phyloP scores from a whole-genome alignment of 1,140 invertebrate species.

The Bursaphelenchus mucronatus region DNA sequence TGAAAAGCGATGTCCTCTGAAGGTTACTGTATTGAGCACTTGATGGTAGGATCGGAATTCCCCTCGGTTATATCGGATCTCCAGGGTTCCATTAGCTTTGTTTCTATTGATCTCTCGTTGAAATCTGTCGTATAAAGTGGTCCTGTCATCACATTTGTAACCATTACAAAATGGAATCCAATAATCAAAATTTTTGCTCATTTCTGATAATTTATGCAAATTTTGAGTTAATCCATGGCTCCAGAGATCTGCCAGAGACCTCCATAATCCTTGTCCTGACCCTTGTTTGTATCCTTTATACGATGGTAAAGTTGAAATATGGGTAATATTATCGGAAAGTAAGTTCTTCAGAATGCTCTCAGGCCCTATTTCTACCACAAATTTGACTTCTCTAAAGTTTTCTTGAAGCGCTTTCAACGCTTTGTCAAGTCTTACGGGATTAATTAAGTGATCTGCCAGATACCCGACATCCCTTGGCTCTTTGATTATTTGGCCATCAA shows the following conservation, averaged over 20 bases:
- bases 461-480: conserved; percentile 20
- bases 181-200: too few species aligned
- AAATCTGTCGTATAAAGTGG: too few species aligned
- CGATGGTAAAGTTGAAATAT: conserved; percentile 1
- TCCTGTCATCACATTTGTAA: too few species aligned
- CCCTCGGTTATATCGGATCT: too few species aligned
- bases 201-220: conserved; percentile 22
- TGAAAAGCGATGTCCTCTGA: too few species aligned
- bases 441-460: conserved; percentile 38
- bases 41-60: too few species aligned
- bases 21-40: too few species aligned
- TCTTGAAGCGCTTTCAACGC: conserved; percentile 28
- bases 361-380: conserved; percentile 51
- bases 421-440: conserved; percentile 43
- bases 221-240: conserved; percentile 14
- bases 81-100: too few species aligned
- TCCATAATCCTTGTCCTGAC: conserved; percentile 9
- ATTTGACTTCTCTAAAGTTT: conserved; percentile 14
- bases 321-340: background rate
- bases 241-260: conserved; percentile 26
- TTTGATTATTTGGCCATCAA: conserved; percentile 35
- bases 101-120: too few species aligned
- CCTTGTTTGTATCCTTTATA: conserved; percentile 18
- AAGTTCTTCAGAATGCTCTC: conserved; percentile 32
- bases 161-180: too few species aligned